Evolutionary conservation across 2,797 vertebrate species (phyloP), one percentile per base, ranked within the genome.

Genomic region (Adelosebastes latens): DNA sequence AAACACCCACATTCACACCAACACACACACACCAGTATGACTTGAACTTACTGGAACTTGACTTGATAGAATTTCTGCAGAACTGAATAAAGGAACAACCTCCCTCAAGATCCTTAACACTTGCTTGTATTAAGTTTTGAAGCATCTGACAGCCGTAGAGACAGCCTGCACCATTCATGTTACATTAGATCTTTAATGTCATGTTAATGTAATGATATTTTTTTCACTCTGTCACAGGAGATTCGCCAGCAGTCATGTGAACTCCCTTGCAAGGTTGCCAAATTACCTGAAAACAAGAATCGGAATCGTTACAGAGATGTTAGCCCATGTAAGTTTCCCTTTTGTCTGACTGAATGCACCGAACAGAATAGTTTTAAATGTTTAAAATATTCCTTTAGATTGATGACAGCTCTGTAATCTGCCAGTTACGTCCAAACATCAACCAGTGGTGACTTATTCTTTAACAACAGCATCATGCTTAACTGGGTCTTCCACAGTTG

Each of bases 301-400:
- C 96, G 98, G 90, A 99, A 99, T 93, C 98, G 99, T 90, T 99
- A 99, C 96, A 96, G 99, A 96, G 99, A 99, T 86, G 99, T 99
- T 91, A 99, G 98, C 87, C 99, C 99, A 61, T 99, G 99, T 99
- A 93, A 97, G 98, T 98, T 88, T 46, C 4, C 20, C 12, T 55
- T 67, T 46, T 27, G 11, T 42, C 20, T 12, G 1, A 62, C 11
- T 68, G 12, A 11, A 4, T 39, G 29, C 27, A 10, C 22, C 42
- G 14, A 14, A 36, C 46, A 4, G 4, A 60, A 25, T 4, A 6
- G 39, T 24, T 24, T 70, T 7, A 4, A 8, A 65, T 6, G 7
- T 31, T 61, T 60, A 14, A 46, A 52, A 36, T 32, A 5, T 42
- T 52, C 8, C 24, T 58, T 46, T 52, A 72, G 31, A 16, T n/a